phyloP scores from a whole-genome alignment of 2,113 vertebrate species.

The Turdus rufiventris region DNA sequence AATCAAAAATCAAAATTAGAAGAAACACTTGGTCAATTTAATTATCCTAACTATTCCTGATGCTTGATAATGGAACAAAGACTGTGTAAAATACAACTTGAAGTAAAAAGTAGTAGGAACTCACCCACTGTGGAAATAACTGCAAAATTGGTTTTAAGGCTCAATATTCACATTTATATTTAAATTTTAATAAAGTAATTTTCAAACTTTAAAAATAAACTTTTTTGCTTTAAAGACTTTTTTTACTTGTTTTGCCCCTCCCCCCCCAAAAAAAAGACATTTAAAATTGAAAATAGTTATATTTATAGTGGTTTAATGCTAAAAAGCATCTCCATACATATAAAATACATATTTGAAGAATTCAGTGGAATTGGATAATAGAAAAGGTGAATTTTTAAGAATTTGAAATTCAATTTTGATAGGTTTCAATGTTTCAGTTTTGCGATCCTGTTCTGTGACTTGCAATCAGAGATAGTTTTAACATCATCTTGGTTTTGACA shows the following conservation, averaged over 20 bases:
- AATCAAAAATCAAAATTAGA: neutral
- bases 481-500: neutral
- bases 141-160: neutral
- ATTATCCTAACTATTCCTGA: neutral
- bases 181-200: neutral
- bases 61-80: neutral
- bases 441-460: neutral
- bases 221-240: neutral
- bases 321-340: rapidly evolving
- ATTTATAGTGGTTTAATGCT: neutral
- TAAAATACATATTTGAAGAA: neutral
- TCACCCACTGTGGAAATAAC: neutral
- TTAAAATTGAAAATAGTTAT: neutral
- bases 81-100: neutral
- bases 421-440: neutral
- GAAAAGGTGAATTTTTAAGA: neutral
- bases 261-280: neutral
- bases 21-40: neutral
- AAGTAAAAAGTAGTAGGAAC: neutral
- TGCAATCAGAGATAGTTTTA: neutral
- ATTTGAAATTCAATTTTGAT: neutral
- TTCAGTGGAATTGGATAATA: neutral
- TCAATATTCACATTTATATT: neutral
- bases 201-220: neutral
- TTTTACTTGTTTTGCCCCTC: neutral